Conservation (phyloP, 2,888 invertebrate species). For the Monoplex corrugatus region DNA sequence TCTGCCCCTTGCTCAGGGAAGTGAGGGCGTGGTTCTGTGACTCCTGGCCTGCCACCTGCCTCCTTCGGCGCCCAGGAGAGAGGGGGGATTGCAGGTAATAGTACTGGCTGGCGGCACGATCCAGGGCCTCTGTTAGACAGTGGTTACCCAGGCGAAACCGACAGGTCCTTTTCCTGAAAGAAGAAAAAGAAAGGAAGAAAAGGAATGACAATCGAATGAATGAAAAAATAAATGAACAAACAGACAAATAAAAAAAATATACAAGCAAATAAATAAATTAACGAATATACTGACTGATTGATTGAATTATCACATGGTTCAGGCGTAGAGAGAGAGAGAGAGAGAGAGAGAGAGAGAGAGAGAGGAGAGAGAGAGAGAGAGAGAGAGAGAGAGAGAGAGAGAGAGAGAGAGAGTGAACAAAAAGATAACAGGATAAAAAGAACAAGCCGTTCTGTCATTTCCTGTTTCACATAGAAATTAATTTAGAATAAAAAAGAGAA, state of each 20-base stretch:
- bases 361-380: not conserved
- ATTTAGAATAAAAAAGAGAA: no score
- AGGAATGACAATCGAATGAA: not conserved
- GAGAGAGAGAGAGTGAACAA: not conserved
- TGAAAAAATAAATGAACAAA: not conserved
- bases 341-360: not conserved
- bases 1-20: no score
- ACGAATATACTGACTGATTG: not conserved
- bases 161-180: constrained; percentile 74
- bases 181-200: not conserved
- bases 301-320: no score
- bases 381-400: constrained; percentile 17
- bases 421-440: no score
- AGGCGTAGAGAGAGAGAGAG: not conserved
- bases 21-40: no score
- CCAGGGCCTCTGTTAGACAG: constrained; percentile 77
- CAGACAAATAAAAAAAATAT: not conserved
- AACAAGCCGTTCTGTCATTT: no score
- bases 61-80: constrained; percentile 74
- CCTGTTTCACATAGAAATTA: no score
- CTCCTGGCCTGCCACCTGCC: constrained; percentile 27
- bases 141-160: constrained; percentile 71
- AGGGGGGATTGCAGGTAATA: constrained; percentile 74
- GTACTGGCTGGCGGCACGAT: constrained; percentile 75
- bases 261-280: not conserved